Percentiles rank a stretch among this genome's conserved stretches.
Conservation (phyloP, 1,140 invertebrate species). For the Drosophila murphyi region DNA sequence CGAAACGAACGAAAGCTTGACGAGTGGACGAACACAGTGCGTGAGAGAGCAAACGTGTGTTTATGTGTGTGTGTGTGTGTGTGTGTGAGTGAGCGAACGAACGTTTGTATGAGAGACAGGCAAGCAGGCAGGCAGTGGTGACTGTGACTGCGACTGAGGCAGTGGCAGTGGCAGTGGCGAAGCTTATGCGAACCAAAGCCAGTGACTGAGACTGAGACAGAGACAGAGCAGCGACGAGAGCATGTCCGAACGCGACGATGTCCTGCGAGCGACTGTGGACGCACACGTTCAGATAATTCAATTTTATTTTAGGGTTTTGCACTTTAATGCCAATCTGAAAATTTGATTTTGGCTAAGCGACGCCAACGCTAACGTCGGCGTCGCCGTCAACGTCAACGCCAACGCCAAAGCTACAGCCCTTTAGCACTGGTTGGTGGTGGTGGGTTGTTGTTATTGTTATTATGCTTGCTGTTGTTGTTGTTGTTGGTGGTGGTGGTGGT, state of each 20-base stretch:
- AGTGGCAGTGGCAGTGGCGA: slow-evolving; percentile 14
- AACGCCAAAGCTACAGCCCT: slow-evolving; percentile 53
- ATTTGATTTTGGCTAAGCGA: slow-evolving; percentile 80
- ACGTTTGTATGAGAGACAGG: slow-evolving; percentile 4
- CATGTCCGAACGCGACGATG: slow-evolving; percentile 80
- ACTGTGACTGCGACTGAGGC: slow-evolving; percentile 9
- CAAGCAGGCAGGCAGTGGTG: not conserved
- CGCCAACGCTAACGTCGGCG: slow-evolving; percentile 19
- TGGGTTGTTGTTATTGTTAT: slow-evolving; percentile 35
- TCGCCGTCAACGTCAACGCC: slow-evolving; percentile 8
- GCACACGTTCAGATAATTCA: slow-evolving; percentile 81
- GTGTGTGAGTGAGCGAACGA: slow-evolving; percentile 12
- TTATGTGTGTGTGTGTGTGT: slow-evolving; percentile 8
- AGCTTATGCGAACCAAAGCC: slow-evolving; percentile 29
- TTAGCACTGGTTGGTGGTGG: slow-evolving; percentile 42
- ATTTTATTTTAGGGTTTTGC: slow-evolving; percentile 84
- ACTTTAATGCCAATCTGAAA: slow-evolving; percentile 84
- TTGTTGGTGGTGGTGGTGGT: slow-evolving; percentile 34
- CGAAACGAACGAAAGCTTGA: slow-evolving; percentile 47
- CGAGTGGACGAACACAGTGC: slow-evolving; percentile 48
- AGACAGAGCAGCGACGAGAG: slow-evolving; percentile 39
- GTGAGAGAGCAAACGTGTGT: slow-evolving; percentile 29
- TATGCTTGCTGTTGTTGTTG: slow-evolving; percentile 5
- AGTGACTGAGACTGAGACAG: slow-evolving; percentile 12
- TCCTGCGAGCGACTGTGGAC: slow-evolving; percentile 83